Conservation (phyloP, 2,888 invertebrate genomes). For the Hoplodrina blanda region DNA sequence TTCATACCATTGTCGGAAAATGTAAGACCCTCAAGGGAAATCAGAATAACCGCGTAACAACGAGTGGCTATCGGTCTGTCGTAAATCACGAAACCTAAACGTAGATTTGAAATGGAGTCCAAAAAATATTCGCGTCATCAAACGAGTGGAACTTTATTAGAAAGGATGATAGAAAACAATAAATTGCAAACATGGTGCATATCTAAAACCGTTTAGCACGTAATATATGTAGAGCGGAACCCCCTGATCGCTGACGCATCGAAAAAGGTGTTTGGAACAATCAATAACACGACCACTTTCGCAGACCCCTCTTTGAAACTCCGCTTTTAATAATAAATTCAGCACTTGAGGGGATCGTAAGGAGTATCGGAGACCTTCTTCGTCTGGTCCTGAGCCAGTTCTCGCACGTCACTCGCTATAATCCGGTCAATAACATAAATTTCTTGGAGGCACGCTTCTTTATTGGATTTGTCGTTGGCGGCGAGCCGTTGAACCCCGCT, state of each 20-base stretch:
- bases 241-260: conserved; percentile 84
- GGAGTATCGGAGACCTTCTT: conserved; percentile 71
- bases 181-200: conserved; percentile 75
- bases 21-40: conserved; percentile 53
- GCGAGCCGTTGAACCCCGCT: conserved; percentile 80
- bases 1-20: conserved; percentile 47
- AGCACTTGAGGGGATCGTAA: conserved; percentile 63
- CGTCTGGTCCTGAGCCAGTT: conserved; percentile 76
- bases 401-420: conserved; percentile 86
- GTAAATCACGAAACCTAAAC: conserved; percentile 51
- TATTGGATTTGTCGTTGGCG: conserved; percentile 87
- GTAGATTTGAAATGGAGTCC: conserved; percentile 41
- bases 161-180: conserved; percentile 65
- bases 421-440: conserved; percentile 89
- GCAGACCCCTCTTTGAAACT: conserved; percentile 74
- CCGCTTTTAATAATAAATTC: conserved; percentile 62
- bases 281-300: conserved; percentile 82
- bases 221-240: conserved; percentile 83
- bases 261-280: conserved; percentile 86
- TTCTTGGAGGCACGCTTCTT: conserved; percentile 85
- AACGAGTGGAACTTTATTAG: conserved; percentile 29
- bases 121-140: conserved; percentile 40
- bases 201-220: conserved; percentile 81
- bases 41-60: conserved; percentile 52
- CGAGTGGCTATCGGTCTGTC: conserved; percentile 47